Evolutionary conservation across 2,113 vertebrate genomes (phyloP).

Genomic region (Perca fluviatilis): DNA sequence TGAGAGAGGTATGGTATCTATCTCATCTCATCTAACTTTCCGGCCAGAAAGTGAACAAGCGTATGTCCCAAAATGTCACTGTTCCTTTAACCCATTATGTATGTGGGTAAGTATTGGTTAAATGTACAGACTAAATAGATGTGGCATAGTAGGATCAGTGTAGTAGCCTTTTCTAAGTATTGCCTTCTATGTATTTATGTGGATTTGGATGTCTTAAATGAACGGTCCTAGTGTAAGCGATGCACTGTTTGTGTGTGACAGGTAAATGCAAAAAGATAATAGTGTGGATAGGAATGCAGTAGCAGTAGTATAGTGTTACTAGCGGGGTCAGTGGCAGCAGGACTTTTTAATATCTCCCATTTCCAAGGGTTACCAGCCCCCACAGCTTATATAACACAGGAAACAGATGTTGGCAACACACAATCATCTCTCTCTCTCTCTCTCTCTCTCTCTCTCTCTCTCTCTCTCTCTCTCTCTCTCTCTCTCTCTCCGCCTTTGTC

Average conservation of each 20-base stretch:
- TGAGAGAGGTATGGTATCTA: background rate
- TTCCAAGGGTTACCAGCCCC: constrained; percentile 71
- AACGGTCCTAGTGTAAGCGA: too few species aligned
- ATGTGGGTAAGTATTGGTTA: background rate
- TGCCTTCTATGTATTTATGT: background rate
- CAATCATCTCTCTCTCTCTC: constrained; percentile 62
- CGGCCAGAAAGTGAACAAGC: background rate
- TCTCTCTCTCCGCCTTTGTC: constrained; percentile 18
- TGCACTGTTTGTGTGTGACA: background rate
- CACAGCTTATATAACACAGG: constrained; percentile 82
- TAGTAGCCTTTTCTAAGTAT: background rate
- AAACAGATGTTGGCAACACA: constrained; percentile 83
- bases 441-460: constrained; percentile 13
- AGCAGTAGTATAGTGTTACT: constrained; percentile 51
- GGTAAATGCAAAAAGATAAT: constrained; percentile 3
- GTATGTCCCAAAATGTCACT: background rate
- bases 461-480: background rate
- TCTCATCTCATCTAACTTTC: background rate
- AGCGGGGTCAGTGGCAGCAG: constrained; percentile 72
- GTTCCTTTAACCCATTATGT: background rate
- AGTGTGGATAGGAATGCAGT: constrained; percentile 42
- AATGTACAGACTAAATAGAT: background rate
- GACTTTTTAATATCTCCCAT: constrained; percentile 76
- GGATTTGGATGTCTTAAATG: background rate
- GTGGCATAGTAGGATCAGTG: too few species aligned